phyloP scores from a whole-genome alignment of 2,888 invertebrate genomes.

The Petrolisthes cinctipes region DNA sequence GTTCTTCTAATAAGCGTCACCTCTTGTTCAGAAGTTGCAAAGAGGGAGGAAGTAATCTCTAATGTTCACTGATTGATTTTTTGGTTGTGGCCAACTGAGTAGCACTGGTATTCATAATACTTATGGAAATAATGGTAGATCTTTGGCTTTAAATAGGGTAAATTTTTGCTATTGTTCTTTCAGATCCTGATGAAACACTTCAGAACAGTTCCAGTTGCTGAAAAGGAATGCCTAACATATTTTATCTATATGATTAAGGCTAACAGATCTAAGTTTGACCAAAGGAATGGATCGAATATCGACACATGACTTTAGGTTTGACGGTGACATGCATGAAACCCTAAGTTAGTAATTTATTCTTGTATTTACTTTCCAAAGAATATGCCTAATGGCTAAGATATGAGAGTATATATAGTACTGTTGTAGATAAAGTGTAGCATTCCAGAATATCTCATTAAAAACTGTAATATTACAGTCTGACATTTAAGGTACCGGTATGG shows the following conservation, averaged over 20 bases:
- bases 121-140: too few relatives aligned
- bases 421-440: too few relatives aligned
- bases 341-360: constrained; percentile 12
- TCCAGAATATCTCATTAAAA: too few relatives aligned
- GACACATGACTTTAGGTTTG: constrained; percentile 44
- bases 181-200: constrained; percentile 96
- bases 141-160: background rate
- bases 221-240: constrained; percentile 93
- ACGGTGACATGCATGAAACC: background rate
- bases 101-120: too few relatives aligned
- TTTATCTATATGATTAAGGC: constrained; percentile 97
- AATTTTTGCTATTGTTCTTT: constrained; percentile 69
- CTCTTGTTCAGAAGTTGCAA: too few relatives aligned
- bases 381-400: background rate
- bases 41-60: too few relatives aligned
- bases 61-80: too few relatives aligned
- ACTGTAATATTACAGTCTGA: too few relatives aligned
- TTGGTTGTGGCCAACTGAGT: too few relatives aligned
- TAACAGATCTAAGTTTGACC: constrained; percentile 72
- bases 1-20: too few relatives aligned
- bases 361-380: background rate
- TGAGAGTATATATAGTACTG: background rate
- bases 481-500: too few relatives aligned
- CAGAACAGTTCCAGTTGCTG: constrained; percentile 92
- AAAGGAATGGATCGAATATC: constrained; percentile 60